Base-by-base conservation (phyloP, 2,797 vertebrate species). In the Vespertilio murinus region DNA sequence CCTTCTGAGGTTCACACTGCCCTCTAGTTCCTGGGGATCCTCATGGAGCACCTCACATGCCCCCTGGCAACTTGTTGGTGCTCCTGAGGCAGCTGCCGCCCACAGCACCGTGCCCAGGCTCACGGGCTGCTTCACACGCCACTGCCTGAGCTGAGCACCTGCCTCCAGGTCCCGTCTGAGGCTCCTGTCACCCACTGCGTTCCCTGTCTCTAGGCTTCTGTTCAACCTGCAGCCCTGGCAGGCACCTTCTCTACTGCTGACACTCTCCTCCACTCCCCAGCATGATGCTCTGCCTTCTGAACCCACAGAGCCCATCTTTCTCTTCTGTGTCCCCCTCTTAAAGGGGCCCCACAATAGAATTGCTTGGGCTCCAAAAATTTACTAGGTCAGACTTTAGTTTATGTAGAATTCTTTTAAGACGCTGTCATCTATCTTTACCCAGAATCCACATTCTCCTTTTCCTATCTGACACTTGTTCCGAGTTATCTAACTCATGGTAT, bases 371-470 rank as follows among this genome's bases (percentile, higher is more conserved):
- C n/a, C 35, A 47, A 20, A 22, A 10, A 16, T 78, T 84, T n/a
- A 35, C 9, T 20, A 69, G 65, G 65, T 75, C 25, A n/a, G 52
- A 49, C 25, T 73, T 91, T 35, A 80, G 25, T 84, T 90, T 82
- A 56, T 22, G n/a, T 7, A 45, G 33, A 5, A 64, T 74, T 54
- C 45, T 90, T 88, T 87, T 13, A 67, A 83, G 56, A 90, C 28
- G 4, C 33, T 61, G 30, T 38, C 35, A n/a, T 6, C 6, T n/a
- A n/a, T 30, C 20, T 52, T 88, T 91, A 38, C 35, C 18, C 22
- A 82, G 47, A 90, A 47, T 18, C 10, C 69, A 12, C 40, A 52
- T 86, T 91, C 25, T 69, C 25, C 1, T n/a, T 25, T 61, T 94
- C 78, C 9, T 70, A 4, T 73, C n/a, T 54, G 56, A 54, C 35